Base-by-base conservation (phyloP, 1,140 invertebrate species). In the Musca domestica region DNA sequence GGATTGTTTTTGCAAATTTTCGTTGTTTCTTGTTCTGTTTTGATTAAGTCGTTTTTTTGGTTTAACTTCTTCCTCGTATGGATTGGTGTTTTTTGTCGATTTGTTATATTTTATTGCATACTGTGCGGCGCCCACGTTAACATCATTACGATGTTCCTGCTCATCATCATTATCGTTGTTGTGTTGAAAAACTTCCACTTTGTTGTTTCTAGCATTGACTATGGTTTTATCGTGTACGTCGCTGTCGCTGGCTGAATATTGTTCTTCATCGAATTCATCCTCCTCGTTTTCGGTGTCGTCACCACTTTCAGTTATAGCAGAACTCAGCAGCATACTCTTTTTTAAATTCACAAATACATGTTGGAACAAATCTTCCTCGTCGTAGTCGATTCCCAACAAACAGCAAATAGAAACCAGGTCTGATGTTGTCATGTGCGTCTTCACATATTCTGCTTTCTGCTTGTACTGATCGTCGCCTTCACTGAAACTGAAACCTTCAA, bases 331-430 rank as follows among this genome's bases (percentile, higher is more conserved):
- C 14, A 17, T 63, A 7, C 17, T 49, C 7, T 22, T 64, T 12
- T 51, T 25, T 30, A 68, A 25, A 46, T 64, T 68, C 30, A 6
- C 19, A 47, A 68, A 68, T 52, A 68, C 64, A 17, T 68, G 63
- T 15, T 41, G n/a, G 9, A 46, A 30, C 61, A 64, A 41, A 46
- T 64, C 49, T 9, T 41, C 49, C 2, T 7, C 34, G 12, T 56
- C 64, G 49, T 52, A 64, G 15, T 15, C 15, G 15, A 68, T 41
- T 41, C 9, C n/a, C 19, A 68, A 46, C 27, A 64, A 10, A 27
- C 30, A 63, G 41, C 67, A 68, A 49, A 68, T 68, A 3, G 67
- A 22, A 10, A 64, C 27, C 23, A 68, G 27, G 46, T 68, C 67
- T 6, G 27, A 27, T 2, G 14, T n/a, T 15, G 9, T 64, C 49